Evolutionary conservation across 2,888 invertebrate genomes (phyloP), one percentile per base, ranked within the genome.

Genomic region (Rugalucina vietnamica): DNA sequence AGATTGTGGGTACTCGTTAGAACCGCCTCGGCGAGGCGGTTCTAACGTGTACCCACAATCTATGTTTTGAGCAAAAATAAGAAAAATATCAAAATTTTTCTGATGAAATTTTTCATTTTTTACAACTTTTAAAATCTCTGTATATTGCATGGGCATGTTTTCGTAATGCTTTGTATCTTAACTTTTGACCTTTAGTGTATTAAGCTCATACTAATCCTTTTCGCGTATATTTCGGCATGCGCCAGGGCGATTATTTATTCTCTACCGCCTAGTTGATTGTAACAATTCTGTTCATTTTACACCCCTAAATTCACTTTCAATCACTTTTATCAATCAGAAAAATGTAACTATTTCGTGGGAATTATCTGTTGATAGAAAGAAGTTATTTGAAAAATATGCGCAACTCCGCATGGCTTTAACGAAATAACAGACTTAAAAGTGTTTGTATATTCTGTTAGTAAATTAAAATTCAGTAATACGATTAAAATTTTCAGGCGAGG

Each of bases 141-240:
- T n/a, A n/a, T n/a, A n/a, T n/a, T n/a, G n/a, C n/a, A n/a, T n/a
- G n/a, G n/a, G n/a, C n/a, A n/a, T n/a, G n/a, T n/a, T n/a, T n/a
- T n/a, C n/a, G n/a, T n/a, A n/a, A n/a, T n/a, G n/a, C n/a, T n/a
- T n/a, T n/a, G n/a, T 18, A 18, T 43, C 18, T 43, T 18, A 65
- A n/a, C 65, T 65, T 65, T 32, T 18, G 65, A 1, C 65, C 4
- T 4, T 21, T 24, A 34, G 34, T 65, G 34, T 65, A 65, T 1
- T 29, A 34, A 65, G 34, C 34, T 21, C 65, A 72, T 72, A 72
- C 72, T 72, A 72, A 72, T 72, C 72, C 72, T 24, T 29, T 14
- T 43, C 18, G 43, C 43, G 49, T 49, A 72, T 43, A 72, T 49
- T 72, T 72, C 72, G 72, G 72, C 72, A 72, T 72, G 72, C 72